Evolutionary conservation across 2,113 vertebrate species (phyloP).

Genomic region (Glaucidium brasilianum): DNA sequence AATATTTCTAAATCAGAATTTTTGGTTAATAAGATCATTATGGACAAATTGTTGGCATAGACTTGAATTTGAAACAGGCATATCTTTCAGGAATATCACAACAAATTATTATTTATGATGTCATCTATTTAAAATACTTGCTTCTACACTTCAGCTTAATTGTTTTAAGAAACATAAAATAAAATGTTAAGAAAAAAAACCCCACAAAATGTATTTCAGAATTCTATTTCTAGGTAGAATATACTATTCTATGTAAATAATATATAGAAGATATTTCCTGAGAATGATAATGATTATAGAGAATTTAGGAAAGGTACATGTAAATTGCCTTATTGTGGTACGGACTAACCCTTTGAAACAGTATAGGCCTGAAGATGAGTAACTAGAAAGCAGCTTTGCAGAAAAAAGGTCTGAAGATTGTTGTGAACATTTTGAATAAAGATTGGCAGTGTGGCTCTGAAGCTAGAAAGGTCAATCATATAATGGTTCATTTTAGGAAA

Average conservation of each 20-base stretch:
- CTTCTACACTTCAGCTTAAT: background rate
- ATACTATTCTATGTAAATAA: background rate
- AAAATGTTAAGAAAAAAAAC: background rate
- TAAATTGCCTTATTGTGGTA: background rate
- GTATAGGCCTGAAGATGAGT: background rate
- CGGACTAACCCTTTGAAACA: background rate
- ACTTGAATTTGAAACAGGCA: background rate
- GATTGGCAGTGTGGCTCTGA: too few species aligned
- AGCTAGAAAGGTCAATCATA: background rate
- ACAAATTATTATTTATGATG: background rate
- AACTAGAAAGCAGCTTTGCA: background rate
- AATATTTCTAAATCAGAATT: background rate
- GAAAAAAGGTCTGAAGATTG: background rate
- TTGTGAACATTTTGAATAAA: background rate
- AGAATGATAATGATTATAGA: background rate
- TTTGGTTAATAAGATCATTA: background rate
- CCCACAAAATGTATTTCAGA: background rate
- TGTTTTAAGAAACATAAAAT: background rate
- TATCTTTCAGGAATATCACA: background rate
- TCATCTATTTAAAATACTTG: background rate
- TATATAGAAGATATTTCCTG: background rate
- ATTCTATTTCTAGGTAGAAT: background rate
- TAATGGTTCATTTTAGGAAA: background rate
- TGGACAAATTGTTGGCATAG: background rate
- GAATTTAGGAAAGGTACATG: background rate